A percentile compares a stretch with the other conserved stretches of the same genome.
Conservation (phyloP, 2,113 vertebrate species). For the Spea multiplicata region DNA sequence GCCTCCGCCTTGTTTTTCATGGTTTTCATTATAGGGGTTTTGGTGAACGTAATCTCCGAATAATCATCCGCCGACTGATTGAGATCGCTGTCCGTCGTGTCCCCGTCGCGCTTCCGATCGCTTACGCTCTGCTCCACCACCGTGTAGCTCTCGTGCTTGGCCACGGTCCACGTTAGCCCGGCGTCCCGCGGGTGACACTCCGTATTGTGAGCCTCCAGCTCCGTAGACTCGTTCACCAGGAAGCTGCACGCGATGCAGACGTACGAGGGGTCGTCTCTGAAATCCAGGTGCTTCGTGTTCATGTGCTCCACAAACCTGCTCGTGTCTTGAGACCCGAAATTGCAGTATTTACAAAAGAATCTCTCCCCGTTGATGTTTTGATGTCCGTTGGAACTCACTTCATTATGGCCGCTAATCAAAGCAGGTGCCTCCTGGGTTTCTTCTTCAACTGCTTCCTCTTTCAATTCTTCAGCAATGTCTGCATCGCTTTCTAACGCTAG, state of each 20-base stretch:
- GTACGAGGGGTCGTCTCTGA: constrained; percentile 83
- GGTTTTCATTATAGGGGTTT: constrained; percentile 97
- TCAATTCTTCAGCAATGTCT: constrained; percentile 57
- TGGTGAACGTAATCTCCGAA: constrained; percentile 89
- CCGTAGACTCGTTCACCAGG: constrained; percentile 83
- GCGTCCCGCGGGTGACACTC: constrained; percentile 74
- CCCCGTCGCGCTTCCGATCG: constrained; percentile 38
- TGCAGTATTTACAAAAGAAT: constrained; percentile 84
- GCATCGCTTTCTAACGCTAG: constrained; percentile 66
- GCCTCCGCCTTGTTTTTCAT: constrained; percentile 88
- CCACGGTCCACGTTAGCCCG: constrained; percentile 74
- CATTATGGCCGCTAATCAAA: constrained; percentile 52
- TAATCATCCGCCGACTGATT: constrained; percentile 62
- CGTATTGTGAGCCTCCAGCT: constrained; percentile 85
- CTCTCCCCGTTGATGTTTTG: constrained; percentile 66
- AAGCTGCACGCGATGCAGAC: constrained; percentile 79
- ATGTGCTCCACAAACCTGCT: constrained; percentile 88
- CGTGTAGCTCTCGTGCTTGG: constrained; percentile 70
- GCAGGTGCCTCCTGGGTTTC: constrained; percentile 59
- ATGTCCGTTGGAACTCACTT: constrained; percentile 66
- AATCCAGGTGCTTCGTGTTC: constrained; percentile 85
- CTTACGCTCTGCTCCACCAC: constrained; percentile 80
- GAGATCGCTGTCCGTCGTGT: constrained; percentile 15
- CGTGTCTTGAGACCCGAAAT: constrained; percentile 84
- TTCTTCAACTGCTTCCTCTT: constrained; percentile 58